phyloP scores from a whole-genome alignment of 1,140 invertebrate species.

The Thaumatotibia leucotreta region DNA sequence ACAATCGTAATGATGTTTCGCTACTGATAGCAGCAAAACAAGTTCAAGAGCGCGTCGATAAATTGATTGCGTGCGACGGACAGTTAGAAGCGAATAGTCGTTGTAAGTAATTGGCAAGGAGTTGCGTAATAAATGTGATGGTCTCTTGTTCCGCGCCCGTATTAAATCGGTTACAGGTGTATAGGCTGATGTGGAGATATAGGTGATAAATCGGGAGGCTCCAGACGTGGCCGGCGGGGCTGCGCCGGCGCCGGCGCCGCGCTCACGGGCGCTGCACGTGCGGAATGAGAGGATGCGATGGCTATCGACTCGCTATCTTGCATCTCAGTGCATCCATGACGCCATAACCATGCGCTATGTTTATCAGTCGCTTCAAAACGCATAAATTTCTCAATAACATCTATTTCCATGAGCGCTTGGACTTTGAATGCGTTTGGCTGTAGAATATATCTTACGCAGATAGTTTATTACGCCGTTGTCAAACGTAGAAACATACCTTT shows the following conservation, averaged over 20 bases:
- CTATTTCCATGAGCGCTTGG: constrained; percentile 1
- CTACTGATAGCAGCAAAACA: constrained; percentile 42
- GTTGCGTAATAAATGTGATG: constrained; percentile 44
- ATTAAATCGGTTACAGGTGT: constrained; percentile 48
- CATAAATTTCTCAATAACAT: constrained; percentile 13
- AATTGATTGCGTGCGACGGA: constrained; percentile 34
- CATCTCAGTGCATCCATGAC: constrained; percentile 19
- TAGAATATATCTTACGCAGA: neutral
- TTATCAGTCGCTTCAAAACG: constrained; percentile 8
- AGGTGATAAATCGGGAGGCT: constrained; percentile 47
- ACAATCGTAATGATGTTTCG: constrained; percentile 33
- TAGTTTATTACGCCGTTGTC: neutral
- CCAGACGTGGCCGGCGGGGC: constrained; percentile 22
- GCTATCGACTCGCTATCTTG: constrained; percentile 25
- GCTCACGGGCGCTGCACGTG: constrained; percentile 31
- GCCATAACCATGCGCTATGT: neutral
- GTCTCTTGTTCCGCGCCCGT: constrained; percentile 34
- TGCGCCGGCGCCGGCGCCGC: constrained; percentile 55
- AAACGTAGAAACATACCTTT: neutral
- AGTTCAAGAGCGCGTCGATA: constrained; percentile 62
- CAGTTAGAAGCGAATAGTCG: constrained; percentile 40
- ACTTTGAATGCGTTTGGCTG: neutral
- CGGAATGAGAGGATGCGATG: constrained; percentile 29
- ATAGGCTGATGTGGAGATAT: constrained; percentile 47
- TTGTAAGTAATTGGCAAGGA: constrained; percentile 43